A percentile compares a stretch with the other conserved stretches of the same genome.
Conservation (phyloP, 2,888 invertebrate species). For the Phanerotoma sp. region DNA sequence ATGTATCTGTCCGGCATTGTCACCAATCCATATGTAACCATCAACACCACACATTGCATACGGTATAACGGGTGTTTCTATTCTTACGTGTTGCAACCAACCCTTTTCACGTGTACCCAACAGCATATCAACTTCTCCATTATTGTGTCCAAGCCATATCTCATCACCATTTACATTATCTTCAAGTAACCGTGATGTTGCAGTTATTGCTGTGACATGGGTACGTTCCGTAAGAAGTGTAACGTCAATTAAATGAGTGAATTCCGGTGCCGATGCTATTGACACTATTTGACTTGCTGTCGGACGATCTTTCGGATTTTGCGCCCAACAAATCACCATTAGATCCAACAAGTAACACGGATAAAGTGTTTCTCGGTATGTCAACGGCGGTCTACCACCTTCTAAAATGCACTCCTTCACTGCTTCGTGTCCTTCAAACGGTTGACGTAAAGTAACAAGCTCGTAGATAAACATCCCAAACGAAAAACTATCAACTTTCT, state of each 20-base stretch:
- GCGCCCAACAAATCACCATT: conserved; percentile 96
- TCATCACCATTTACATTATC: conserved; percentile 59
- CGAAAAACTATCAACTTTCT: conserved; percentile 98
- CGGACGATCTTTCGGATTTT: conserved; percentile 81
- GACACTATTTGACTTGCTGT: conserved; percentile 94
- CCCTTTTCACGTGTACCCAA: conserved; percentile 61
- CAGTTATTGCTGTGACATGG: conserved; percentile 64
- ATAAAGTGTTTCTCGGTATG: conserved; percentile 80
- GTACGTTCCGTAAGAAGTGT: conserved; percentile 71
- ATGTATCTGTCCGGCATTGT: conserved; percentile 80
- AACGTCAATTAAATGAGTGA: conserved; percentile 82
- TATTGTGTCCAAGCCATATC: conserved; percentile 74
- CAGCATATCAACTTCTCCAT: conserved; percentile 67
- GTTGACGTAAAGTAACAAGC: conserved; percentile 86
- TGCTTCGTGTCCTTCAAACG: conserved; percentile 95
- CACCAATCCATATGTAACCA: conserved; percentile 85
- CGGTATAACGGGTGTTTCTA: conserved; percentile 63
- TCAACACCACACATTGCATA: conserved; percentile 77
- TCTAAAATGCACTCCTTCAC: conserved; percentile 96
- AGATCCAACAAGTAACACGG: conserved; percentile 88
- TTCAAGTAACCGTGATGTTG: conserved; percentile 48
- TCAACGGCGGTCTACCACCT: conserved; percentile 87
- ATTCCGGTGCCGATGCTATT: conserved; percentile 89
- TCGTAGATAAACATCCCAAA: conserved; percentile 99
- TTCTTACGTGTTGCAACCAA: conserved; percentile 64